These are phyloP conservation scores for Drosophila insularis DNA, from an alignment of 1,140 invertebrate species.

Conservation along the genomic window DNA sequence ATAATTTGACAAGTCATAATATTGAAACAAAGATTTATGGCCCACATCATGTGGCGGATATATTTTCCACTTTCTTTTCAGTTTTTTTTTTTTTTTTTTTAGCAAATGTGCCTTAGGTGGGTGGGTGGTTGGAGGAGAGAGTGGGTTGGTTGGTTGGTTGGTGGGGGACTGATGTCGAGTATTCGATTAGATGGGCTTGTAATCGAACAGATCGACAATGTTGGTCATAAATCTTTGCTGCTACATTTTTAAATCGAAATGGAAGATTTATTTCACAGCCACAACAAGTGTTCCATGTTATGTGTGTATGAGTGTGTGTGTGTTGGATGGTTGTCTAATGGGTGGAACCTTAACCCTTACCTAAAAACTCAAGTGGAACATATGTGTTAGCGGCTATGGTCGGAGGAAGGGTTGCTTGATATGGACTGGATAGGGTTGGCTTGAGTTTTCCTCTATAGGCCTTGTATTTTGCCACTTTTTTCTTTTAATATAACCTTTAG, in stretches of 20 bases:
- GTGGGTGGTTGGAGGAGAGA: neutral
- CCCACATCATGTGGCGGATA: slow-evolving; percentile 57
- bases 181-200: slow-evolving; percentile 75
- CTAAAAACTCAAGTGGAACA: slow-evolving; percentile 46
- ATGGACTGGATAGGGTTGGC: neutral
- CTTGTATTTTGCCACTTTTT: slow-evolving; percentile 11
- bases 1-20: slow-evolving; percentile 81
- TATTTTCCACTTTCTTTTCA: slow-evolving; percentile 13
- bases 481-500: slow-evolving; percentile 59
- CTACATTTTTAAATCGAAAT: slow-evolving; percentile 72
- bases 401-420: slow-evolving; percentile 40
- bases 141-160: neutral
- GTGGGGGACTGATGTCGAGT: neutral
- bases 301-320: slow-evolving; percentile 2
- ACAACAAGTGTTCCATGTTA: slow-evolving; percentile 35
- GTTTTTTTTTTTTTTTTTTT: no score
- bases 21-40: slow-evolving; percentile 76
- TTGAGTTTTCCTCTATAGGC: slow-evolving; percentile 10
- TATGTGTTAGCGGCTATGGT: slow-evolving; percentile 40
- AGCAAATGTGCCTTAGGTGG: slow-evolving; percentile 6
- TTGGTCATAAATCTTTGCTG: slow-evolving; percentile 63
- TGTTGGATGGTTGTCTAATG: slow-evolving; percentile 7
- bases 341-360: slow-evolving; percentile 13
- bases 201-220: slow-evolving; percentile 79
- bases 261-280: slow-evolving; percentile 70